Evolutionary conservation across 2,113 vertebrate species (phyloP), one percentile per base, ranked within the genome.

Genomic region (Reinhardtius hippoglossoides): DNA sequence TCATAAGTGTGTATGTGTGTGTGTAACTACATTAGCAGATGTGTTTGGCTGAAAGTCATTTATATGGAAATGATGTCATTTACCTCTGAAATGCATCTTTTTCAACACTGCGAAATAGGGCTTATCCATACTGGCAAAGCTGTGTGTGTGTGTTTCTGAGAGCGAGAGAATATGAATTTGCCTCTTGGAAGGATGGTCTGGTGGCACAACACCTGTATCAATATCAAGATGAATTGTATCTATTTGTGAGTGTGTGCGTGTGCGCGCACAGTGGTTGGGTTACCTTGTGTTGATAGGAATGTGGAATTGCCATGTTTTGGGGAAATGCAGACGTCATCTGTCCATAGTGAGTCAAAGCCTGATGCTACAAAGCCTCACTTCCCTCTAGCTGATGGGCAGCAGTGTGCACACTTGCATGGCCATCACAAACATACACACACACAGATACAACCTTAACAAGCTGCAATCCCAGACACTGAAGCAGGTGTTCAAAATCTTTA

Each of bases 51-150:
- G 87, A 87, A 94, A 94, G 93, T 95, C 90, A 95, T 95, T 95
- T 95, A 94, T 95, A 95, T 95, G 94, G 88, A 94, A 95, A 95
- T 95, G 92, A 91, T 93, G 93, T 94, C 90, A 94, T 94, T 95
- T 94, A 92, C 91, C 88, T 90, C 92, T 91, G 93, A 92, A 94
- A 94, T 94, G 94, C 92, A 92, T 95, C 92, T 92, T 89, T 88
- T 82, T 91, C 90, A 91, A 84, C 82, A 82, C 90, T 85, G 89
- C 91, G 84, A 89, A 92, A 93, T 86, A 88, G 78, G 85, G 86
- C 89, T 91, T 91, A 90, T 90, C 87, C 84, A 82, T 87, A 87
- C 90, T 85, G 87, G 77, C 76, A 80, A 68, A n/a, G n/a, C n/a
- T 18, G 35, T 73, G 14, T 66, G 66, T 54, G 15, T 35, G 65